A percentile compares a stretch with the other conserved stretches of the same genome.
These are phyloP conservation scores for Plectrocnemia conspersa DNA, from an alignment of 1,140 invertebrate species.

Conservation along the genomic window DNA sequence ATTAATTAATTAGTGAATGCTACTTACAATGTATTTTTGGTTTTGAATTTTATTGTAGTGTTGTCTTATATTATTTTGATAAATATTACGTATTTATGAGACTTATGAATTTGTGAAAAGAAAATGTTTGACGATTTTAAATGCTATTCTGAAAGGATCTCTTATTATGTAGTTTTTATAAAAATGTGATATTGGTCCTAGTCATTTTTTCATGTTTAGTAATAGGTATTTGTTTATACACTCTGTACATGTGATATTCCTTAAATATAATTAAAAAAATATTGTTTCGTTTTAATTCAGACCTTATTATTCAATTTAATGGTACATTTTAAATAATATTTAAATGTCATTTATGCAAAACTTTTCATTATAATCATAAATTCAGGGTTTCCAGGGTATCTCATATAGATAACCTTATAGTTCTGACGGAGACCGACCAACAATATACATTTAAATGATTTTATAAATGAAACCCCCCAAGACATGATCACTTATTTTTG, in stretches of 20 bases:
- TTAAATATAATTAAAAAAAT: conserved; percentile 7
- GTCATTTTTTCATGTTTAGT: conserved; percentile 34
- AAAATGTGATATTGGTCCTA: conserved; percentile 36
- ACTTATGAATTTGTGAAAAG: not conserved
- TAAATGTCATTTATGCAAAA: too few species aligned
- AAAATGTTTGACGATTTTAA: not conserved
- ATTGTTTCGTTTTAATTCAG: not conserved
- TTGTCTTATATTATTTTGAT: not conserved
- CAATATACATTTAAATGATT: too few species aligned
- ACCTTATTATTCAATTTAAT: not conserved
- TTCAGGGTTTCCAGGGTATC: too few species aligned
- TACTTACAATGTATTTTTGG: conserved; percentile 1
- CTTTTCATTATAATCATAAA: too few species aligned
- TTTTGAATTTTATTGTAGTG: not conserved
- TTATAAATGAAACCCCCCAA: too few species aligned
- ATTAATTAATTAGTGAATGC: not conserved
- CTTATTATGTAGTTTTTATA: conserved; percentile 29
- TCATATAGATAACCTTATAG: too few species aligned
- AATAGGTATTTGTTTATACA: conserved; percentile 34
- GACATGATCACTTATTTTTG: too few species aligned
- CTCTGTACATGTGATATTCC: conserved; percentile 36
- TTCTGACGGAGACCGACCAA: too few species aligned
- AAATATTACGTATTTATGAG: not conserved
- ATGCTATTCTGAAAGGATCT: not conserved
- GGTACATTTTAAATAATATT: too few species aligned